Evolutionary conservation across 2,113 vertebrate species (phyloP).

Genomic region (Oryzias celebensis): DNA sequence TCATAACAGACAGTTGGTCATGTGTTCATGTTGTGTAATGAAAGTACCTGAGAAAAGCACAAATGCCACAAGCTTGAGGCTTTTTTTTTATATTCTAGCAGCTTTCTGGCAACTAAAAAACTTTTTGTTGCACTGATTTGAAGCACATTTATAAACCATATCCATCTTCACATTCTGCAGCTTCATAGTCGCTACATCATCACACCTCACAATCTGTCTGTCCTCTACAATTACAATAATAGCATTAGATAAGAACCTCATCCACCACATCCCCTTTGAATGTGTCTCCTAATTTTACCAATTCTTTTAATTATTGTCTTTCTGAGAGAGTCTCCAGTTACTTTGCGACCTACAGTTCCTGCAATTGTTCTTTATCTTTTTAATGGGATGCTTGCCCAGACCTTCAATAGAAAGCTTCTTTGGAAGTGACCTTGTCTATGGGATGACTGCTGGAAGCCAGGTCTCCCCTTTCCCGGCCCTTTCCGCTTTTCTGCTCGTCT

Average conservation of each 20-base stretch:
- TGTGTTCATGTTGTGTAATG: slow-evolving; percentile 44
- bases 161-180: too few relatives aligned
- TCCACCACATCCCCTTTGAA: slow-evolving; percentile 56
- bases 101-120: too few relatives aligned
- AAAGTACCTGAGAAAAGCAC: slow-evolving; percentile 50
- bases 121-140: too few relatives aligned
- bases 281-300: slow-evolving; percentile 58
- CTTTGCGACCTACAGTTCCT: slow-evolving; percentile 83
- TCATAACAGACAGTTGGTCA: slow-evolving; percentile 43
- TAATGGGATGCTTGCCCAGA: slow-evolving; percentile 79
- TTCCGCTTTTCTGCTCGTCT: slow-evolving; percentile 54
- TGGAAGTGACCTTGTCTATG: slow-evolving; percentile 77
- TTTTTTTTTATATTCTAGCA: neutral
- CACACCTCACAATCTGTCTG: slow-evolving; percentile 38
- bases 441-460: slow-evolving; percentile 55
- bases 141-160: too few relatives aligned
- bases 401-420: slow-evolving; percentile 69
- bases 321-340: slow-evolving; percentile 80
- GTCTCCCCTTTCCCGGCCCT: slow-evolving; percentile 64
- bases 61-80: neutral
- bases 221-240: slow-evolving; percentile 61
- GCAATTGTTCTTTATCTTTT: slow-evolving; percentile 91
- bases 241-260: slow-evolving; percentile 63
- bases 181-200: neutral
- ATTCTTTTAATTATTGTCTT: slow-evolving; percentile 73